Conservation (phyloP, 1,140 invertebrate genomes). For the Euwallacea fornicatus region DNA sequence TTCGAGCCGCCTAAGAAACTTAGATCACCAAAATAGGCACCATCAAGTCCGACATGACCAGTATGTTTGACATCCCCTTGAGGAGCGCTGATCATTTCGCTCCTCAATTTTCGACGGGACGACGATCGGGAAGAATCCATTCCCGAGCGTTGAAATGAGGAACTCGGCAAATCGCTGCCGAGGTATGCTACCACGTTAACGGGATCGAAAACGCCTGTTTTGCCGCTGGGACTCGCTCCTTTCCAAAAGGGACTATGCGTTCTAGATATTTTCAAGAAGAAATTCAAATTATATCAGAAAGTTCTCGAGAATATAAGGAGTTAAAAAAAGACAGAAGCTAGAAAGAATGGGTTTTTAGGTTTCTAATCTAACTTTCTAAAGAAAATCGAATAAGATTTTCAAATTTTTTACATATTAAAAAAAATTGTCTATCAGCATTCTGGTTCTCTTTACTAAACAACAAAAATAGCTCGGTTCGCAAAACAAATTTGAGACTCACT, state of each 20-base stretch:
- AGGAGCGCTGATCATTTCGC: constrained; percentile 95
- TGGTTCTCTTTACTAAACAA: neutral
- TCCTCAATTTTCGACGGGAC: constrained; percentile 69
- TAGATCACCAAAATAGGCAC: constrained; percentile 94
- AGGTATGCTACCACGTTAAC: constrained; percentile 86
- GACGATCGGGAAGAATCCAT: constrained; percentile 61
- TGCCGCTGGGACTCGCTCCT: constrained; percentile 80
- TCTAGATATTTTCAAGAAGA: constrained; percentile 37
- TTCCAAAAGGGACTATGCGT: constrained; percentile 71
- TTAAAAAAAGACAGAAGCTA: too few species aligned
- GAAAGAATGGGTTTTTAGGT: too few species aligned
- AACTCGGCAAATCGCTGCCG: constrained; percentile 72
- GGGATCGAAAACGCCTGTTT: constrained; percentile 88
- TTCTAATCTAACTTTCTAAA: too few species aligned
- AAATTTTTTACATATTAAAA: too few species aligned
- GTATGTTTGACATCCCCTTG: constrained; percentile 97
- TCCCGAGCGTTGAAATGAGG: constrained; percentile 53
- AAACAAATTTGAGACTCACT: constrained; percentile 54
- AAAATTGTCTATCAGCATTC: too few species aligned
- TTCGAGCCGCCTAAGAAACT: constrained; percentile 75
- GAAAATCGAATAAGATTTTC: too few species aligned
- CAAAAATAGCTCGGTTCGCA: neutral
- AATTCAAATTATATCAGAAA: too few species aligned
- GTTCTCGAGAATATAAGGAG: too few species aligned
- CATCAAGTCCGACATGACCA: constrained; percentile 93